Evolutionary conservation across 2,888 invertebrate genomes (phyloP), one percentile per base, ranked within the genome.

Genomic region (Ypsolopha sequella): DNA sequence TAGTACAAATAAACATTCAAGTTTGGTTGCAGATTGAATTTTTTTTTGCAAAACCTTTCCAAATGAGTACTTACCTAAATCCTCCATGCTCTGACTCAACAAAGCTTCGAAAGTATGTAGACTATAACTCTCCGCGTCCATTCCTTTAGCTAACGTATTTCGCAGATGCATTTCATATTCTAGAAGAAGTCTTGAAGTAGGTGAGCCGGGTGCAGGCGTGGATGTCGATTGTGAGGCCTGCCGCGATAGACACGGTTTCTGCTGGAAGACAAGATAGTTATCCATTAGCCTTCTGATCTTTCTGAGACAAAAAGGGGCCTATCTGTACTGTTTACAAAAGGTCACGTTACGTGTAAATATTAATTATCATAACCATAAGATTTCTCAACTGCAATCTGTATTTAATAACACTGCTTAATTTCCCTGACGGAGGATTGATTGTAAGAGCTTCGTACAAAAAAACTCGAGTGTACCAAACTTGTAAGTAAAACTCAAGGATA

Each of bases 91-190:
- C 81, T 97, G 96, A 51, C 95, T 95, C 56, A 97, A 88, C 55
- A 97, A 87, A 53, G 96, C 96, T 81, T 97, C 96, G 68, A 97
- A 97, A 1, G 97, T 97, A 71, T 97, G 96, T 60, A 97, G 87
- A 73, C 96, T 96, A 80, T 96, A 96, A 73, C 96, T 96, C 80
- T 97, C 96, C 7, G 96, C 96, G 67, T 97, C 97, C 95, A 96
- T 95, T 59, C 96, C 97, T 77, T 96, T 96, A 58, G 96, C 96
- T 56, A 97, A 85, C 0, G 96, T 96, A 73, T 97, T 97, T 56
- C 96, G 88, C 52, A 97, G 89, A 75, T 97, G 96, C 94, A 95
- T 95, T 86, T 97, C 97, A 68, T 97, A 97, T 76, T 97, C 96
- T 55, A 96, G 89, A 24, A 97, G 89, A 8, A 97, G 88, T 33